Percentiles rank a stretch among this genome's conserved stretches.
These are phyloP conservation scores for Lagothrix lagotricha DNA, from an alignment of 2,797 vertebrate genomes.

Conservation along the genomic window DNA sequence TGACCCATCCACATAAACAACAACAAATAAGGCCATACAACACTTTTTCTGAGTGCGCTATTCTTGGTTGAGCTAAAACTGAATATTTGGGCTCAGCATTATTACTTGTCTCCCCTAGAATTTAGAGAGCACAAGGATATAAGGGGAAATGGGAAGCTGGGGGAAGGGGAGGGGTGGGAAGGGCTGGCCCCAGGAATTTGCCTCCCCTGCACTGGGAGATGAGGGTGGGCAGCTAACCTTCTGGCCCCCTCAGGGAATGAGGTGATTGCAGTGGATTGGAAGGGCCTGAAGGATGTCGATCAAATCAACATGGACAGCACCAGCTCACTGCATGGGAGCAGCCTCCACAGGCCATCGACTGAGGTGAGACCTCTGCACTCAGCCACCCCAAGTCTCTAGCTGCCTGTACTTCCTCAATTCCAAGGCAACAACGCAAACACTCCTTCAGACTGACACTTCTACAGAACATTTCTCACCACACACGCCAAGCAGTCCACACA, in stretches of 20 bases:
- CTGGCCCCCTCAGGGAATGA: conserved; percentile 89
- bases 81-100: neutral
- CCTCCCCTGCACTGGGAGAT: neutral
- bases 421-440: neutral
- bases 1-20: neutral
- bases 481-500: neutral
- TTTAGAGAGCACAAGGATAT: neutral
- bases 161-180: neutral
- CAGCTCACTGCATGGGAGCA: conserved; percentile 87
- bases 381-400: neutral
- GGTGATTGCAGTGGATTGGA: conserved; percentile 95
- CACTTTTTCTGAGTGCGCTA: neutral
- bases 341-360: conserved; percentile 84
- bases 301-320: conserved; percentile 95
- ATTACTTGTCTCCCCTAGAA: neutral
- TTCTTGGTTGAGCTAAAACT: conserved; percentile 12
- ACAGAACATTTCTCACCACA: neutral
- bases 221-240: neutral
- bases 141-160: neutral
- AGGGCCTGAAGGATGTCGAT: conserved; percentile 97
- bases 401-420: neutral
- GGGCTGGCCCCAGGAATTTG: neutral
- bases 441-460: neutral
- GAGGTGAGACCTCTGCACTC: conserved; percentile 81
- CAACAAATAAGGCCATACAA: neutral